phyloP scores from a whole-genome alignment of 2,797 vertebrate species.

The Synanceia verrucosa region DNA sequence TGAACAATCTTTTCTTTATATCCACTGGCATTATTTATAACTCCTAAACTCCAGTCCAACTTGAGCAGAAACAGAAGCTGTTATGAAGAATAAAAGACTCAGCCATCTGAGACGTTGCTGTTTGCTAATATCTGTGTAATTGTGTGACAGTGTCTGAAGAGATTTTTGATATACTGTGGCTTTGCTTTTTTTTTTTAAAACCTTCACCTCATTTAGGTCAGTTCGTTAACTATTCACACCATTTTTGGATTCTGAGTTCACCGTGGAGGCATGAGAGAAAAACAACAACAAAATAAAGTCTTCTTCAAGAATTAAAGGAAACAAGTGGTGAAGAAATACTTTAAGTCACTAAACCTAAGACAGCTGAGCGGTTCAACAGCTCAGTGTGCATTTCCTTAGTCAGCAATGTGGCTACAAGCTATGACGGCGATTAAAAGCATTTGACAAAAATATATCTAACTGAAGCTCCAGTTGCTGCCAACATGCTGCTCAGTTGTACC shows the following conservation, averaged over 20 bases:
- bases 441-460: no score
- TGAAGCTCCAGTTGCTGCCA: no score
- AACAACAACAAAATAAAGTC: no score
- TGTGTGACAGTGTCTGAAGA: no score
- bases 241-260: neutral
- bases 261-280: neutral
- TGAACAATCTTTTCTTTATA: neutral
- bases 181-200: neutral
- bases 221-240: neutral
- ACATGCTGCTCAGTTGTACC: neutral
- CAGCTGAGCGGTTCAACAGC: neutral
- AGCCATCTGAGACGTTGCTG: constrained; percentile 12
- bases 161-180: fast-evolving
- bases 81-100: neutral
- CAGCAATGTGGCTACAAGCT: neutral
- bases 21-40: neutral
- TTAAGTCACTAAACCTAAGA: neutral
- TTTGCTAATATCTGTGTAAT: neutral
- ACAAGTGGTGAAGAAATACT: neutral
- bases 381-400: neutral
- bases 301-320: neutral
- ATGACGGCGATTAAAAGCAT: neutral
- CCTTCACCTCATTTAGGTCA: neutral
- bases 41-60: neutral
- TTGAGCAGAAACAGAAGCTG: neutral